Evolutionary conservation across 2,888 invertebrate species (phyloP).

Genomic region (Congeria kusceri): DNA sequence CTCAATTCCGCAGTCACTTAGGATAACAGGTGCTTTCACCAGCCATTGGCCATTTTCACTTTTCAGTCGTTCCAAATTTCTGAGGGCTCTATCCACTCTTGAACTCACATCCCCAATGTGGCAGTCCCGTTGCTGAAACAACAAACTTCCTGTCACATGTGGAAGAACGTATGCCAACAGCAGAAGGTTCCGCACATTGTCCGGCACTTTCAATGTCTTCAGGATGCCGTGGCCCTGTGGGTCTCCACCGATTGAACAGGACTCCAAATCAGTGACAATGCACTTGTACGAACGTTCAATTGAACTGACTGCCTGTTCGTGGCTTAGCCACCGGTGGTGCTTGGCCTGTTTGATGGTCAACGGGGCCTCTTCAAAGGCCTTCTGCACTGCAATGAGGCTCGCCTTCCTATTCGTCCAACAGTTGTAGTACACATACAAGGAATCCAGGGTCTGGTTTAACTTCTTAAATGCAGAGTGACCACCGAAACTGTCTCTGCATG

Average conservation of each 20-base stretch:
- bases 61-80: conserved; percentile 12
- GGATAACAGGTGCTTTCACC: conserved; percentile 12
- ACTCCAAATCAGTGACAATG: conserved; percentile 51
- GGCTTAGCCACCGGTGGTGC: conserved; percentile 59
- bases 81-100: conserved; percentile 40
- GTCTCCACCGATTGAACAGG: conserved; percentile 20
- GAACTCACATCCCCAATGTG: conserved; percentile 36
- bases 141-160: conserved; percentile 31
- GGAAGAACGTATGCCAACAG: conserved; percentile 57
- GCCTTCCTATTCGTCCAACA: conserved; percentile 38
- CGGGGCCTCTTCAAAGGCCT: conserved; percentile 41
- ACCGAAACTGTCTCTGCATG: conserved; percentile 38
- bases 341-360: conserved; percentile 56
- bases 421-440: conserved; percentile 50
- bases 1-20: conserved; percentile 21
- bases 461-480: conserved; percentile 14
- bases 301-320: conserved; percentile 47
- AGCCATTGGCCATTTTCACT: conserved; percentile 38
- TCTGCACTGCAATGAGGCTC: conserved; percentile 48
- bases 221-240: conserved; percentile 52
- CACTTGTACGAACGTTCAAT: conserved; percentile 39
- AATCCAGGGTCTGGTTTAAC: conserved; percentile 30
- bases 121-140: conserved; percentile 39
- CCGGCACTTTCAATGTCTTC: conserved; percentile 49
- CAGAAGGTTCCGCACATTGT: conserved; percentile 32